Conservation (phyloP, 1,140 invertebrate genomes). For the Leucophenga varia region DNA sequence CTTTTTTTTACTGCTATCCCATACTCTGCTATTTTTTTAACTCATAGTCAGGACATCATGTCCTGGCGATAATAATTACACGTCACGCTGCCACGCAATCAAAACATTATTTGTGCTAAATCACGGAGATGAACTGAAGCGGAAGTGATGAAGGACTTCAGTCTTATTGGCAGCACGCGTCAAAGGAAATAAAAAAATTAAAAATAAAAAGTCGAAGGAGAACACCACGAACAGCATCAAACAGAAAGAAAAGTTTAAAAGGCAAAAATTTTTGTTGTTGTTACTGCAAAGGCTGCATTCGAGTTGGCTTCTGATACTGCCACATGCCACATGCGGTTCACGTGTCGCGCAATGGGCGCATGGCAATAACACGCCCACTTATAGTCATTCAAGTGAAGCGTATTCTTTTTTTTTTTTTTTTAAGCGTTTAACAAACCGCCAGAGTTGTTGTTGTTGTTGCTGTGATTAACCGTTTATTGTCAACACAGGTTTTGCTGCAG, state of each 20-base stretch:
- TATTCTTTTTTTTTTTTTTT: background rate
- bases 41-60: no score
- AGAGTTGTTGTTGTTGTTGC: no score
- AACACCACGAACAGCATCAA: conserved; percentile 7
- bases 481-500: conserved; percentile 12
- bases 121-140: conserved; percentile 55
- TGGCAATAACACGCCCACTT: background rate
- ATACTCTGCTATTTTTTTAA: no score
- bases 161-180: conserved; percentile 55
- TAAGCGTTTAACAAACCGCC: background rate
- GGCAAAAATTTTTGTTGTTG: no score
- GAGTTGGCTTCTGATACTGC: no score
- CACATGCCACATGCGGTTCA: conserved; percentile 46
- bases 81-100: conserved; percentile 54
- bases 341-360: conserved; percentile 23
- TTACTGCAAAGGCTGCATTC: no score
- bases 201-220: conserved; percentile 35
- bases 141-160: conserved; percentile 54
- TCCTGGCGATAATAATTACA: conserved; percentile 56
- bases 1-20: no score
- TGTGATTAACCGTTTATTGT: conserved; percentile 9
- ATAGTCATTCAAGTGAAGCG: background rate
- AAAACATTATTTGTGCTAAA: conserved; percentile 56
- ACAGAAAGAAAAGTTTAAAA: background rate
- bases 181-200: conserved; percentile 32